These are phyloP conservation scores for Mionectes macconnelli DNA, from an alignment of 2,113 vertebrate genomes.

Conservation along the genomic window DNA sequence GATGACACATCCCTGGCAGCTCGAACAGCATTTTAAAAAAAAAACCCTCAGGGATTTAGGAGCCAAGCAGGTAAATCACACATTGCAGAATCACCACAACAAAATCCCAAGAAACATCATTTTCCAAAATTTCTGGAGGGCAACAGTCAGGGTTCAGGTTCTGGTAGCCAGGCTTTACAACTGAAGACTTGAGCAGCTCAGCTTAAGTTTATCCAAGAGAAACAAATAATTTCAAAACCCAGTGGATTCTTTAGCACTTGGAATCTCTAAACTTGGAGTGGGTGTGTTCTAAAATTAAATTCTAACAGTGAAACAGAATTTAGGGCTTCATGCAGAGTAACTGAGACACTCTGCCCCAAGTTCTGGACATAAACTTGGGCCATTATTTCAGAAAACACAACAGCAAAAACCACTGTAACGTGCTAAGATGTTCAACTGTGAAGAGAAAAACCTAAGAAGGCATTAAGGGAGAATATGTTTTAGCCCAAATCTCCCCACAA, in stretches of 20 bases:
- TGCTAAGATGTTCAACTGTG: background rate
- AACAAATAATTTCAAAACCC: background rate
- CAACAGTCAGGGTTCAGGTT: background rate
- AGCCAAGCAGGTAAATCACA: background rate
- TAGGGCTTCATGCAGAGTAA: background rate
- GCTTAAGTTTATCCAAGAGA: background rate
- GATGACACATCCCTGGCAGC: background rate
- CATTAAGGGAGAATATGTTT: background rate
- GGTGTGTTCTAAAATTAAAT: background rate
- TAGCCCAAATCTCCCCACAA: background rate
- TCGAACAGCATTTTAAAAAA: background rate
- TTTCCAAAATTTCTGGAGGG: background rate
- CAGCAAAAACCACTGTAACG: background rate
- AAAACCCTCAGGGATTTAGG: background rate
- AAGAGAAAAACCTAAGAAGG: background rate
- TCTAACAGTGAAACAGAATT: background rate
- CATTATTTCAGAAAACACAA: background rate
- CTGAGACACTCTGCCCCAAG: background rate
- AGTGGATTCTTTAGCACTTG: background rate
- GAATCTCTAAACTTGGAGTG: background rate
- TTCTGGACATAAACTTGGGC: background rate
- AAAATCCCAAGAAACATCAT: background rate
- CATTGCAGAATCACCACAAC: background rate
- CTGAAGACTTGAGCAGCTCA: background rate
- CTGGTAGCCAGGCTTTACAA: background rate